Base-by-base conservation (phyloP, 2,113 vertebrate species). In the Reinhardtius hippoglossoides region DNA sequence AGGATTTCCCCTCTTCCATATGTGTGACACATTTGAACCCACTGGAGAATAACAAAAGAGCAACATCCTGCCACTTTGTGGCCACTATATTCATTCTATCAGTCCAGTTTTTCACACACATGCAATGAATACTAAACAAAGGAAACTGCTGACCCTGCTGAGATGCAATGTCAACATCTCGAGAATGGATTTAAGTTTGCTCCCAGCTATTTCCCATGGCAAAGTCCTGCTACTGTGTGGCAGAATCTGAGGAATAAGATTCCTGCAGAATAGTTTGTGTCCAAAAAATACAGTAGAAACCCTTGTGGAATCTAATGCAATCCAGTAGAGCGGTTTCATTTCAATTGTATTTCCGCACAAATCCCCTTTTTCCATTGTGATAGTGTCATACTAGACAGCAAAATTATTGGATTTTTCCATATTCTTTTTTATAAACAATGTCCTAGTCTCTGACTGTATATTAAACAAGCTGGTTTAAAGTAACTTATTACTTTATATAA, bases 121-220 rank as follows among this genome's bases (percentile, higher is more conserved):
- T 18, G 55, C 24, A 27, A 18, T 71, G 35, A 70, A 57, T 60
- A 35, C 70, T 13, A 27, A 24, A 52, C 54, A 66, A 60, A 71
- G 75, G 87, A 87, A 89, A 89, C 59, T 54, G 56, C 23, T 82
- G 13, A 82, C 82, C 78, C 67, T 57, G 71, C 44, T 44, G 54
- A 73, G 59, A 50, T 65, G 52, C 67, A 80, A 86, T 81, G 78
- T 69, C 74, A 85, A 37, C 56, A 64, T 72, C 46, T 72, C 56
- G 6, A 74, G 46, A 61, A 42, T 67, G 68, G 69, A 71, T 78
- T 67, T 6, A 76, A 67, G 67, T 31, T 13, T n/a, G 16, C 44
- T 79, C 57, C 10, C 18, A 65, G 48, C 2, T 67, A 55, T 82
- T 90, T 86, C 42, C 67, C 75, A 89, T 80, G 78, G n/a, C 58